Evolutionary conservation across 1,140 invertebrate genomes (phyloP).

Genomic region (Tetramorium alpestre): DNA sequence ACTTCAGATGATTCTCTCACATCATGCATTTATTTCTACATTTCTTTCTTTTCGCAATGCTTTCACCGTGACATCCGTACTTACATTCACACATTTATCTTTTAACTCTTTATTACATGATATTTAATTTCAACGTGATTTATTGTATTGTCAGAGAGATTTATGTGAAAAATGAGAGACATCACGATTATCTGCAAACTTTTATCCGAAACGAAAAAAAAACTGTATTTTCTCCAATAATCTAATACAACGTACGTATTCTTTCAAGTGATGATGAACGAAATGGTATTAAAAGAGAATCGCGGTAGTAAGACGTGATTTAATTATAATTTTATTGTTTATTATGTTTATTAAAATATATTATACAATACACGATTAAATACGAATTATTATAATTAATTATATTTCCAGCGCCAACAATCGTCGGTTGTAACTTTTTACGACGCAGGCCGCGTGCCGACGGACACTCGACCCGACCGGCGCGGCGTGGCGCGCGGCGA

Average conservation of each 20-base stretch:
- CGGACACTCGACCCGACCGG: neutral
- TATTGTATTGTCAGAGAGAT: neutral
- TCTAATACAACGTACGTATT: neutral
- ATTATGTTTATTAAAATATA: neutral
- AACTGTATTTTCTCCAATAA: neutral
- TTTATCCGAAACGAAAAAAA: neutral
- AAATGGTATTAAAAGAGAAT: neutral
- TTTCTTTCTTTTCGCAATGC: neutral
- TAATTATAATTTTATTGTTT: neutral
- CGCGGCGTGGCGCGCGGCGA: too few relatives aligned
- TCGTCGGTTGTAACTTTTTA: neutral
- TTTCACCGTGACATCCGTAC: neutral
- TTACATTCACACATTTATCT: neutral
- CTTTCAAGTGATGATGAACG: neutral
- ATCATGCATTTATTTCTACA: neutral
- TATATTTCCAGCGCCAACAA: neutral
- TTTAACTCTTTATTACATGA: constrained; percentile 19
- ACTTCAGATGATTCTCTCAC: neutral
- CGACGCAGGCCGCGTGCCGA: constrained; percentile 1
- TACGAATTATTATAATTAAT: neutral
- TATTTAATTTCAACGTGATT: constrained; percentile 7
- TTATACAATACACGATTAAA: neutral
- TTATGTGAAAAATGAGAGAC: neutral
- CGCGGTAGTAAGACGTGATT: neutral
- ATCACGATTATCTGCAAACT: neutral